Base-by-base conservation (phyloP, 2,888 invertebrate species). In the Mayetiola destructor region DNA sequence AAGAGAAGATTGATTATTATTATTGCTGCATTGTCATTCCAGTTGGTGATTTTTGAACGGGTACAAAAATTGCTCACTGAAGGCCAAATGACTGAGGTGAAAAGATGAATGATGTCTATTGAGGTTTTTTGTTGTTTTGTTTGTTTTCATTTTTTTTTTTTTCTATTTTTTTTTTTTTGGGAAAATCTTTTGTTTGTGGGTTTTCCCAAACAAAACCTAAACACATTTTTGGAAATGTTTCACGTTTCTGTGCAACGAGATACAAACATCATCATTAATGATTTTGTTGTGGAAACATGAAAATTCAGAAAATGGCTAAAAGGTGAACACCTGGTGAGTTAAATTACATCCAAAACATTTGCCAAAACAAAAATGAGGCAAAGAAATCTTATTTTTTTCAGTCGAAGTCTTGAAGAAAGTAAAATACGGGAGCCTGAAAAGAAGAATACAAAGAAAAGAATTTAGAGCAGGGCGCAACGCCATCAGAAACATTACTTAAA, bases 271-370 rank as follows among this genome's bases (percentile, higher is more conserved):
- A 27, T n/a, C 27, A 27, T 27, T 27, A 48, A 48, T 48, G 27
- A 27, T 14, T 48, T 27, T 48, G 27, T 48, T 48, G 48, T 48
- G 23, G 8, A 27, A 42, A 21, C 23, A 42, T 18, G 23, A 10
- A 21, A 42, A 12, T 42, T 14, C 42, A 42, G 23, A 21, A 6
- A 42, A 42, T 42, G 42, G 42, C 23, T 42, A 23, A 42, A 27
- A 48, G 48, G 48, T 27, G 48, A 48, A 48, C 48, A 48, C 27
- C 48, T 27, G 48, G 48, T 48, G 48, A 48, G 16, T 23, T 48
- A 48, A 48, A 48, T 48, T 48, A 48, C 27, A 27, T 48, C 27
- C 14, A 14, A 23, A 48, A 48, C 23, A 48, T 48, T n/a, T 48
- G 48, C n/a, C n/a, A n/a, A n/a, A n/a, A n/a, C n/a, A 27, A 14